Evolutionary conservation across 2,888 invertebrate genomes (phyloP).

Genomic region (Andrena marginata): DNA sequence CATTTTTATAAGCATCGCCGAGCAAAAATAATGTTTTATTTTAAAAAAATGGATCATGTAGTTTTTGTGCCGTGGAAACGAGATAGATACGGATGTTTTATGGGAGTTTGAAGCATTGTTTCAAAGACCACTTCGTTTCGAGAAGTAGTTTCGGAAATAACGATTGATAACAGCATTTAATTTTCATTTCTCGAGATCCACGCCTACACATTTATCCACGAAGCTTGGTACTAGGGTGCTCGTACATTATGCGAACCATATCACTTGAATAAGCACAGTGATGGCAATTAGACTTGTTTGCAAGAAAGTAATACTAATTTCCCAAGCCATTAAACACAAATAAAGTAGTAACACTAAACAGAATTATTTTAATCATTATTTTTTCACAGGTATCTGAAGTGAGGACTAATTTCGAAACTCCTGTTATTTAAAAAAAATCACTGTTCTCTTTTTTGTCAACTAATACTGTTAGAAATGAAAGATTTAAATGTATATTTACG

Average conservation of each 20-base stretch:
- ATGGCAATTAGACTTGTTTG: background rate
- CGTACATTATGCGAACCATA: background rate
- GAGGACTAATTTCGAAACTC: background rate
- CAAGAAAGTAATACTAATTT: background rate
- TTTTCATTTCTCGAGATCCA: background rate
- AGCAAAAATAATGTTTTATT: too few relatives aligned
- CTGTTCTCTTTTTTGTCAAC: background rate
- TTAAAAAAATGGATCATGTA: too few relatives aligned
- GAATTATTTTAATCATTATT: background rate
- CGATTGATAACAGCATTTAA: background rate
- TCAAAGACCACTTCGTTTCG: background rate
- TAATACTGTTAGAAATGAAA: too few relatives aligned
- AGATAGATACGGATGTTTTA: too few relatives aligned
- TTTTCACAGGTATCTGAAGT: background rate
- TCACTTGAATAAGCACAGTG: background rate
- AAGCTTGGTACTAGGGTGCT: background rate
- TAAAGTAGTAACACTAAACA: background rate
- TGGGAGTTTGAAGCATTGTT: too few relatives aligned
- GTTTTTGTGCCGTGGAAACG: too few relatives aligned
- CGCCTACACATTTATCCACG: background rate
- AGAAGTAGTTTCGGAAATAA: background rate
- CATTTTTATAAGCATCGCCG: too few relatives aligned
- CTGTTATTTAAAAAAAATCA: background rate
- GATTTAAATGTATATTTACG: too few relatives aligned
- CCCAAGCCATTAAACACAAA: background rate